Percentiles rank a stretch among this genome's conserved stretches.
Evolutionary conservation across 37 sponge, comb jelly and placozoan genomes (phyloP).

Genomic region (Cladorhizidae sp.): DNA sequence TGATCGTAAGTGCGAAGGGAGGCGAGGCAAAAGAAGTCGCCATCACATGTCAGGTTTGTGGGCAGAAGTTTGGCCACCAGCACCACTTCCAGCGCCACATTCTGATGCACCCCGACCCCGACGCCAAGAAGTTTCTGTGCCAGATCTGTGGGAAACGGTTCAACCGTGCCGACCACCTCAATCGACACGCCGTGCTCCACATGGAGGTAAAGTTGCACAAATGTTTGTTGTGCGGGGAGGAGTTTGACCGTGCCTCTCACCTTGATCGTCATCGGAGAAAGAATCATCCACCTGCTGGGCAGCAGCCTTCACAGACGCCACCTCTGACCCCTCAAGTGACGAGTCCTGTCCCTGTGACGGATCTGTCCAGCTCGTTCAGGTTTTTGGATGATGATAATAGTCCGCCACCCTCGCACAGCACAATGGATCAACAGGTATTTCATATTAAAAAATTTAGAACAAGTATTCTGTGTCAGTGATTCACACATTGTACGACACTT

Average conservation of each 20-base stretch:
- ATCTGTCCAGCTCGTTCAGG: neutral
- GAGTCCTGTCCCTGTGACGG: conserved; percentile 9
- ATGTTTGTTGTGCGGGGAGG: conserved; percentile 77
- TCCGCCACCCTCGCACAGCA: neutral
- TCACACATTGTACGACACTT: too few relatives aligned
- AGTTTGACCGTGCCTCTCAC: conserved; percentile 74
- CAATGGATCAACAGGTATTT: conserved; percentile 2
- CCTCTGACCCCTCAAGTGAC: conserved; percentile 39
- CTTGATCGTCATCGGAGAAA: conserved; percentile 71
- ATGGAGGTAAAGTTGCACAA: conserved; percentile 42
- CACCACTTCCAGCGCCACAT: conserved; percentile 75
- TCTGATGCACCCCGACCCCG: conserved; percentile 74
- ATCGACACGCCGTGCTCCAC: conserved; percentile 66
- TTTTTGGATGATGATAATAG: neutral
- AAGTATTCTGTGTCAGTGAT: too few relatives aligned
- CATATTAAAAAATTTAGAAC: too few relatives aligned
- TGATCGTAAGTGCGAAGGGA: neutral
- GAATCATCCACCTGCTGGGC: conserved; percentile 60
- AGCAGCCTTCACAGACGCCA: conserved; percentile 46
- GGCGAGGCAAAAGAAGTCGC: conserved; percentile 35
- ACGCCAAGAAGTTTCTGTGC: conserved; percentile 77
- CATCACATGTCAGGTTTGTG: conserved; percentile 64
- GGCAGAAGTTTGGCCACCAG: conserved; percentile 40
- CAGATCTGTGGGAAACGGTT: conserved; percentile 82
- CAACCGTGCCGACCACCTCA: conserved; percentile 78